phyloP scores from a whole-genome alignment of 1,140 invertebrate species.

The Drosophila guanche region DNA sequence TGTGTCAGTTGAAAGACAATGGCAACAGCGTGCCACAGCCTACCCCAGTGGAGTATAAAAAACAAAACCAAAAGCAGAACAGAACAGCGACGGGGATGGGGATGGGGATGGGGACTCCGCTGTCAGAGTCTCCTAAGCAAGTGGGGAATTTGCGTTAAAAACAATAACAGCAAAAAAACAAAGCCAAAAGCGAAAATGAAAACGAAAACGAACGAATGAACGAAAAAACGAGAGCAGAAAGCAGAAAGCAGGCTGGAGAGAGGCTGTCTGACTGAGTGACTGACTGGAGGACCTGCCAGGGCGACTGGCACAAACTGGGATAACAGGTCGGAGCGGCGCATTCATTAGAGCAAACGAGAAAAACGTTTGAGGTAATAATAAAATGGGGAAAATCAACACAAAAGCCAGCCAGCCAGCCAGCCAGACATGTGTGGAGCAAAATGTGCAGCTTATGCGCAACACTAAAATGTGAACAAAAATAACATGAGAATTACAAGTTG shows the following conservation, averaged over 20 bases:
- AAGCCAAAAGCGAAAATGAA: constrained; percentile 30
- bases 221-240: constrained; percentile 17
- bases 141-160: constrained; percentile 79
- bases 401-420: constrained; percentile 33
- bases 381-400: constrained; percentile 61
- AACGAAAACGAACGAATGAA: constrained; percentile 15
- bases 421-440: constrained; percentile 31
- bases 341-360: constrained; percentile 73
- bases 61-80: too few species aligned
- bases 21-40: constrained; percentile 50
- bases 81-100: too few species aligned
- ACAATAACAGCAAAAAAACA: constrained; percentile 69
- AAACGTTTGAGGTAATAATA: constrained; percentile 62
- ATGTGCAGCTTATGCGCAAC: constrained; percentile 38
- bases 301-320: constrained; percentile 34
- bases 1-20: constrained; percentile 56
- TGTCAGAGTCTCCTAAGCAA: constrained; percentile 52
- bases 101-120: too few species aligned
- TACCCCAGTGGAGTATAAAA: constrained; percentile 12
- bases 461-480: constrained; percentile 40
- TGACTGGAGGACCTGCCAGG: constrained; percentile 21
- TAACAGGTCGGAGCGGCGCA: constrained; percentile 43
- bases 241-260: constrained; percentile 25
- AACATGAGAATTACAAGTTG: constrained; percentile 10
- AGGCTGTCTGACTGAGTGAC: constrained; percentile 38